phyloP scores from a whole-genome alignment of 1,140 invertebrate genomes.

The Laupala kohalensis region DNA sequence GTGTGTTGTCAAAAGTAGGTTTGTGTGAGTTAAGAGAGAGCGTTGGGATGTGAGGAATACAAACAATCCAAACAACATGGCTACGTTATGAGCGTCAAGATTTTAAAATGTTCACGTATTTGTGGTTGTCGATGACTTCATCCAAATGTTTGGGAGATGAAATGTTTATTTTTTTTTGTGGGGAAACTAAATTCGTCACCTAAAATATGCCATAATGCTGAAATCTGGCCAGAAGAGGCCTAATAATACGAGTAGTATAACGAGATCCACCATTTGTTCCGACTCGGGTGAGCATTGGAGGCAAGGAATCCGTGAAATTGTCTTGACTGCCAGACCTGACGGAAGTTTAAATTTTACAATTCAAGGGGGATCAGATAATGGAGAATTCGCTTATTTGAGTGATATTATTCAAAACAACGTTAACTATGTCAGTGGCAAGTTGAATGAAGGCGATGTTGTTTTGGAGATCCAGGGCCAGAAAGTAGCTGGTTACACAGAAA shows the following conservation, averaged over 20 bases:
- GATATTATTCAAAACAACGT: conserved; percentile 27
- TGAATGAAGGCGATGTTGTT: conserved; percentile 37
- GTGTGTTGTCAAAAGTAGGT: too few relatives aligned
- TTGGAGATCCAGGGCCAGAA: conserved; percentile 49
- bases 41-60: too few relatives aligned
- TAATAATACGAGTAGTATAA: conserved; percentile 17
- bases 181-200: conserved; percentile 8
- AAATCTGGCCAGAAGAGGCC: conserved; percentile 25
- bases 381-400: conserved; percentile 39
- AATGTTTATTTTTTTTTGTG: conserved; percentile 6
- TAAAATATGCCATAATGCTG: conserved; percentile 25
- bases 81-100: conserved; percentile 2
- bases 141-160: not conserved
- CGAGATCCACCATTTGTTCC: conserved; percentile 10
- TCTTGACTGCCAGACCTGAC: conserved; percentile 18
- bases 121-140: not conserved
- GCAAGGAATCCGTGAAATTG: conserved; percentile 19
- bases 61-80: conserved; percentile 17
- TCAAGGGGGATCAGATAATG: conserved; percentile 42
- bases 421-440: conserved; percentile 26
- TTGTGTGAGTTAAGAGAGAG: too few relatives aligned
- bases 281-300: conserved; percentile 18
- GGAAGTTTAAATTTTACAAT: conserved; percentile 22
- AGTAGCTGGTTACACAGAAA: conserved; percentile 46
- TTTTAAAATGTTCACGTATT: not conserved